Base-by-base conservation (phyloP, 2,797 vertebrate genomes). In the Clamator glandarius region DNA sequence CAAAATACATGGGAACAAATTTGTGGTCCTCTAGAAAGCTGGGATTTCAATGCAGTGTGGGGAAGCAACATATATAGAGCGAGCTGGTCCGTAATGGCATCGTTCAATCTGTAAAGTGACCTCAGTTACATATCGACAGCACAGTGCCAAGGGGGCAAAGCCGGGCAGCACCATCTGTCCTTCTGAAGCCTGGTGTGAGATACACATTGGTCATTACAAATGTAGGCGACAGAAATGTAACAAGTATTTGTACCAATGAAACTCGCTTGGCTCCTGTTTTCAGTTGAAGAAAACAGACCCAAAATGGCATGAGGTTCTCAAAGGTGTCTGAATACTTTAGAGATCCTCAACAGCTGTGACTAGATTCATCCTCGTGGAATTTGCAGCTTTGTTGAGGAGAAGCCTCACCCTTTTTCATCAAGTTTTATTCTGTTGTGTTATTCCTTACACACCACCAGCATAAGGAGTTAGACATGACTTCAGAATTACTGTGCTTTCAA, bases 61-160 rank as follows among this genome's bases (percentile, higher is more conserved):
- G 31, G 62, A 76, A 70, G 69, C 14, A 8, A 23, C 1, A 0
- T 1, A 10, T 28, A 6, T 33, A 8, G 54, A 21, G 26, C 10
- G 33, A 66, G 42, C 51, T 55, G 83, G 52, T 42, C 74, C 33
- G 0, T 26, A 11, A 1, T 16, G 76, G 39, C 28, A 2, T 39
- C 29, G 51, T 18, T 69, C 54, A 28, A 13, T 28, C 20, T 15
- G 11, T 26, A 21, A n/a, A 44, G 69, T 41, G 82, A 42, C 26
- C 84, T 48, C 14, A 3, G 39, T 62, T 48, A 9, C 48, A n/a
- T 57, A 9, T 0, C 1, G 2, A 17, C 31, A 58, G 59, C 8
- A 1, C 11, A 39, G 12, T 29, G 44, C 50, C 80, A 50, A 11
- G 64, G 55, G n/a, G 7, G 15, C 52, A n/a, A 9, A 67, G 64